These are phyloP conservation scores for Sarcophaga rosellei DNA, from an alignment of 2,888 invertebrate genomes.

Conservation along the genomic window DNA sequence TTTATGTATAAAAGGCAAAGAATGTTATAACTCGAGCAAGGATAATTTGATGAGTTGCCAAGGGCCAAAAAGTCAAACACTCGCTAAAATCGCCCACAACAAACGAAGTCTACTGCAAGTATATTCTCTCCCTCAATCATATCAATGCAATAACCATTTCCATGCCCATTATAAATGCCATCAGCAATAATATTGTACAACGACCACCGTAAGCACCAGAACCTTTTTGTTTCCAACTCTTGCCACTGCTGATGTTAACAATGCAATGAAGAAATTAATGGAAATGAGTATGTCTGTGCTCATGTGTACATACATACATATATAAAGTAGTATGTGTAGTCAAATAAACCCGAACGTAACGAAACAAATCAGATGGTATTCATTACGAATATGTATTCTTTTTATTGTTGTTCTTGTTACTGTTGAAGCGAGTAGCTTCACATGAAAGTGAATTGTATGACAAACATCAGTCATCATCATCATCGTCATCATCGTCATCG, in stretches of 20 bases:
- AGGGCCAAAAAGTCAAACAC: slow-evolving; percentile 65
- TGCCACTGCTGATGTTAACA: slow-evolving; percentile 27
- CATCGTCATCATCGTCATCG: slow-evolving; percentile 23
- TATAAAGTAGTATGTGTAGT: background rate
- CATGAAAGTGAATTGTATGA: slow-evolving; percentile 60
- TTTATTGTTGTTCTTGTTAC: background rate
- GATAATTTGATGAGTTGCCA: slow-evolving; percentile 65
- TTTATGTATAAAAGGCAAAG: slow-evolving; percentile 54
- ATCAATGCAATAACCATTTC: slow-evolving; percentile 28
- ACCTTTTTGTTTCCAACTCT: slow-evolving; percentile 17
- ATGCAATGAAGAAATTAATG: slow-evolving; percentile 51
- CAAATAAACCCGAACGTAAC: background rate
- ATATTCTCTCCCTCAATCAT: slow-evolving; percentile 30
- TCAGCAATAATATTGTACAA: slow-evolving; percentile 2
- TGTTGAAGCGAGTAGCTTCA: slow-evolving; percentile 1
- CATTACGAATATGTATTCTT: slow-evolving; percentile 59
- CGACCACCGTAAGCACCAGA: slow-evolving; percentile 25
- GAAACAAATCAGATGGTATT: slow-evolving; percentile 59
- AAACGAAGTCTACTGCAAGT: slow-evolving; percentile 46
- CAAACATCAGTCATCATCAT: slow-evolving; percentile 63
- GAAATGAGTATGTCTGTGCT: background rate
- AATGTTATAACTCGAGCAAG: slow-evolving; percentile 60
- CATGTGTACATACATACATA: background rate
- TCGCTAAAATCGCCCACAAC: slow-evolving; percentile 62
- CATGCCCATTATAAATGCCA: background rate